A percentile compares a stretch with the other conserved stretches of the same genome.
Conservation (phyloP, 2,113 vertebrate genomes). For the Ptyas mucosa region DNA sequence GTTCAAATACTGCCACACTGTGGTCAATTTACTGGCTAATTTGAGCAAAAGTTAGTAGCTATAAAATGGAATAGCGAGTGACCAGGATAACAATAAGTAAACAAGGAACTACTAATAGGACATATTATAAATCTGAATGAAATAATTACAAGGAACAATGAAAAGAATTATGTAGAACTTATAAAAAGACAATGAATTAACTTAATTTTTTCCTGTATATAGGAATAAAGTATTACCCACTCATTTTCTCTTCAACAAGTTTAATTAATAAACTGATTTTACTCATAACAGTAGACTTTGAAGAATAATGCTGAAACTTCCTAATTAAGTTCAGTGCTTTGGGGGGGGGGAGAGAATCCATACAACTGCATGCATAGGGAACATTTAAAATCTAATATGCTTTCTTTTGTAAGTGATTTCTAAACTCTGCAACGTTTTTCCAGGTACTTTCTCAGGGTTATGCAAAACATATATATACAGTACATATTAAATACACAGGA, state of each 20-base stretch:
- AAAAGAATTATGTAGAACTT: conserved; percentile 10
- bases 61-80: background rate
- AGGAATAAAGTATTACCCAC: background rate
- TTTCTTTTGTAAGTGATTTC: background rate
- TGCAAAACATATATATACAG: conserved; percentile 21
- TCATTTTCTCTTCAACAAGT: conserved; percentile 18
- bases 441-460: conserved; percentile 56
- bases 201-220: background rate
- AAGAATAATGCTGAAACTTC: background rate
- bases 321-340: background rate
- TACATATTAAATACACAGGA: conserved; percentile 25
- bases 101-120: background rate
- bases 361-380: background rate
- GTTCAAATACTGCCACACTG: background rate
- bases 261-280: conserved; percentile 6
- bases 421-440: conserved; percentile 48
- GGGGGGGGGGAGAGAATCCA: too few species aligned
- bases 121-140: background rate
- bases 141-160: background rate
- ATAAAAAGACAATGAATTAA: conserved; percentile 31
- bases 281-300: conserved; percentile 5
- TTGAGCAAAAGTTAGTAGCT: background rate
- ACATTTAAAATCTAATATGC: background rate
- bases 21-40: background rate
- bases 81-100: background rate